Evolutionary conservation across 1,140 invertebrate species (phyloP).

Genomic region (Theocolax elegans): DNA sequence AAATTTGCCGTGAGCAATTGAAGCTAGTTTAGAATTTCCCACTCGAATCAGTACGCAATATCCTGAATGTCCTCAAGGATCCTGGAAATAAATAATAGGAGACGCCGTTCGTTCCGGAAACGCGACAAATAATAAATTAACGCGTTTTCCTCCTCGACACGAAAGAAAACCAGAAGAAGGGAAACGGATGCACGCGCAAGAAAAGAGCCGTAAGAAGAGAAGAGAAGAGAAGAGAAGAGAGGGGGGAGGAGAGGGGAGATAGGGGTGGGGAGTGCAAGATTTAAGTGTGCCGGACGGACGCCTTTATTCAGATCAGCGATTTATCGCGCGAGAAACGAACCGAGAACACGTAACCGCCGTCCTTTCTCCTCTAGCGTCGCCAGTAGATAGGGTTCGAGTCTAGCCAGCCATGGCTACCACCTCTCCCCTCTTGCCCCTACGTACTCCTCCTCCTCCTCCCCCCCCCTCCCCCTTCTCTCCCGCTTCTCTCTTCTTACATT

Average conservation of each 20-base stretch:
- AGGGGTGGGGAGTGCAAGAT: not conserved
- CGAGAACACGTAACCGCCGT: not conserved
- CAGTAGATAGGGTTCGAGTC: not conserved
- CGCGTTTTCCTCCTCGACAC: not conserved
- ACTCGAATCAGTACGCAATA: too few species aligned
- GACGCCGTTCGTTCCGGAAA: too few species aligned
- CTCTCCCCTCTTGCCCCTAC: too few species aligned
- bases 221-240: not conserved
- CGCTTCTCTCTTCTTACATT: not conserved
- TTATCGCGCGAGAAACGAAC: slow-evolving; percentile 19
- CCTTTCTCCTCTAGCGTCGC: not conserved
- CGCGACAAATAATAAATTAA: slow-evolving; percentile 11
- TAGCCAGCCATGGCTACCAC: too few species aligned
- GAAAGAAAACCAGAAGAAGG: too few species aligned
- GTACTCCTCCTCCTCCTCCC: too few species aligned
- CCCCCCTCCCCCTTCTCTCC: too few species aligned
- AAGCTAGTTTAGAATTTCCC: too few species aligned
- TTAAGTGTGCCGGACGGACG: slow-evolving; percentile 16
- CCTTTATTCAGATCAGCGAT: slow-evolving; percentile 31
- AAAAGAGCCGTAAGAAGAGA: not conserved
- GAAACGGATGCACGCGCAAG: too few species aligned
- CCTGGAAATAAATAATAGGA: too few species aligned
- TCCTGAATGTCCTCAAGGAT: too few species aligned
- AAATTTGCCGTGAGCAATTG: too few species aligned
- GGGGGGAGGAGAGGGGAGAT: not conserved